These are phyloP conservation scores for Hippolais icterina DNA, from an alignment of 2,113 vertebrate genomes.

Conservation along the genomic window DNA sequence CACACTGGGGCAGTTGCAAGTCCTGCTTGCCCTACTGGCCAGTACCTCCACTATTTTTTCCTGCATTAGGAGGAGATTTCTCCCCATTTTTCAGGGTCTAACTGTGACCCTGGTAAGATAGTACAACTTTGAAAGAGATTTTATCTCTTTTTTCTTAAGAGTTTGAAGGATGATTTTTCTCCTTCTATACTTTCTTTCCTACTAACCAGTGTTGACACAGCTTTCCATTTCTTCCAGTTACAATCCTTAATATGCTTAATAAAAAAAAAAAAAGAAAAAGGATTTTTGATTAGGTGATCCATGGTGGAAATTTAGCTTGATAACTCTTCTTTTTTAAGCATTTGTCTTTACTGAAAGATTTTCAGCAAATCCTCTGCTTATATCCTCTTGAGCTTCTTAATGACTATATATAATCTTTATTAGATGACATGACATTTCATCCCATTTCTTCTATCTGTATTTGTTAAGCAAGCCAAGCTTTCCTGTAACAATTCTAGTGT, in stretches of 20 bases:
- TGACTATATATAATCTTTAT: neutral
- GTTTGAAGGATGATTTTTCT: neutral
- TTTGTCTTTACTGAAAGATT: neutral
- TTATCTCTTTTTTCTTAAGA: neutral
- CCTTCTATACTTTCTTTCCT: neutral
- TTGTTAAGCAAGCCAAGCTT: neutral
- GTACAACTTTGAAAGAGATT: neutral
- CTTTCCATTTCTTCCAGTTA: neutral
- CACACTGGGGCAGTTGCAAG: neutral
- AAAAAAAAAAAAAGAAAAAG: too few relatives aligned
- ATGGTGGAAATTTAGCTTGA: neutral
- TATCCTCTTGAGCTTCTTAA: neutral
- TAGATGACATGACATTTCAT: neutral
- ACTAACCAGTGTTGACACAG: neutral
- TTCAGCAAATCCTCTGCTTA: neutral
- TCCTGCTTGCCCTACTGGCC: neutral
- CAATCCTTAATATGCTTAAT: neutral
- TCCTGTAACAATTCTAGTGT: neutral
- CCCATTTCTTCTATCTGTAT: neutral
- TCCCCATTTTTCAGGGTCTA: neutral
- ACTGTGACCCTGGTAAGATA: neutral
- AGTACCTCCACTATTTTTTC: neutral
- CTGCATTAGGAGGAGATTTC: neutral
- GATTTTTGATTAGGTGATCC: neutral
- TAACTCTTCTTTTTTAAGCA: neutral